phyloP scores from a whole-genome alignment of 2,113 vertebrate genomes.

The Phaetusa simplex region DNA sequence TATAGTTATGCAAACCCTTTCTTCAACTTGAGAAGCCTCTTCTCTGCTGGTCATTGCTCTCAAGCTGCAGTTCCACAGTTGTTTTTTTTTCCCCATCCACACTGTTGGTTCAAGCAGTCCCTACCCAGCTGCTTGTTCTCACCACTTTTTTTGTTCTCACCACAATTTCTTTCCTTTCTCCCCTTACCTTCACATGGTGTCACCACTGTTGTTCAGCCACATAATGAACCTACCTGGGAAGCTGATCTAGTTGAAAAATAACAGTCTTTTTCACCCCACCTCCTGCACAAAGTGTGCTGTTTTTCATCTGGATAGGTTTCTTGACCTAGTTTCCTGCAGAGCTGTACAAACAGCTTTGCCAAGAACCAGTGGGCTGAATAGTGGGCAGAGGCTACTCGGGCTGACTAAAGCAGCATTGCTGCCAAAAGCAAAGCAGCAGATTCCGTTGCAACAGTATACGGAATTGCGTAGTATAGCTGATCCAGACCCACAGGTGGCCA shows the following conservation, averaged over 20 bases:
- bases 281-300: background rate
- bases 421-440: background rate
- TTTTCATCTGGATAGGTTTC: conserved; percentile 34
- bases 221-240: background rate
- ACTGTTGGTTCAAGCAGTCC: background rate
- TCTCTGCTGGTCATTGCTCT: background rate
- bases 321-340: conserved; percentile 61
- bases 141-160: background rate
- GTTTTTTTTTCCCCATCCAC: background rate
- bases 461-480: background rate
- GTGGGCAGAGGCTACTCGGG: conserved; percentile 1
- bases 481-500: background rate
- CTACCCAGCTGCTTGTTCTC: background rate
- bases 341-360: conserved; percentile 11
- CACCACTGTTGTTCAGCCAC: background rate
- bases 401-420: background rate
- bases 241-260: background rate
- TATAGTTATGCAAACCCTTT: background rate
- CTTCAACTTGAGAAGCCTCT: background rate
- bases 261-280: background rate
- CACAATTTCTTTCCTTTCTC: background rate
- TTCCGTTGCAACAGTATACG: background rate
- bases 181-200: background rate
- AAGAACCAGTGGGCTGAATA: conserved; percentile 17
- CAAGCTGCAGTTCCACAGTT: background rate